Evolutionary conservation across 1,140 invertebrate genomes (phyloP).

Genomic region (Bombus confusus): DNA sequence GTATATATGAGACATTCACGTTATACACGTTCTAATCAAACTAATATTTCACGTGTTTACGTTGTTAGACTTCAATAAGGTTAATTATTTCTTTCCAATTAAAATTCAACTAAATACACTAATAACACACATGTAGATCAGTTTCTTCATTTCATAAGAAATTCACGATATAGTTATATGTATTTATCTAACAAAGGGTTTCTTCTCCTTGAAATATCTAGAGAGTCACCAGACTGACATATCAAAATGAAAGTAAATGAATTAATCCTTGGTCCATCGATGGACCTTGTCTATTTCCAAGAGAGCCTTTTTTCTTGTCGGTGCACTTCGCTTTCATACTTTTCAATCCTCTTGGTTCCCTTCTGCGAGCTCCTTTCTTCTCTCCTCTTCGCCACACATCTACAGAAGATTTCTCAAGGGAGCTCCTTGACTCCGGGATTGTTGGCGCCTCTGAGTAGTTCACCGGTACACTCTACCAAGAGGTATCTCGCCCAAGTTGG

Average conservation of each 20-base stretch:
- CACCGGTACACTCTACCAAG: constrained; percentile 59
- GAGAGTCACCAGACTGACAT: background rate
- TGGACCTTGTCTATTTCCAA: constrained; percentile 17
- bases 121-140: too few relatives aligned
- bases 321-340: constrained; percentile 37
- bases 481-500: constrained; percentile 70
- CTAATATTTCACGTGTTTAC: too few relatives aligned
- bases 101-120: background rate
- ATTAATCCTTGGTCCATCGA: constrained; percentile 24
- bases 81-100: background rate
- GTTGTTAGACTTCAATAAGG: background rate
- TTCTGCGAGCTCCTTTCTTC: constrained; percentile 9
- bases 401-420: constrained; percentile 67
- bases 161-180: background rate
- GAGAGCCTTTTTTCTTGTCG: constrained; percentile 14
- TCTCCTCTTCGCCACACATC: constrained; percentile 51
- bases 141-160: too few relatives aligned
- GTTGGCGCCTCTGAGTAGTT: constrained; percentile 72
- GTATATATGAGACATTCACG: too few relatives aligned
- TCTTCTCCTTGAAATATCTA: background rate
- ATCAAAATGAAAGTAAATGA: constrained; percentile 14
- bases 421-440: constrained; percentile 69
- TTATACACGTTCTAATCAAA: too few relatives aligned
- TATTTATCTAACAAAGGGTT: background rate
- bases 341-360: constrained; percentile 23